Conservation (phyloP, 2,113 vertebrate genomes). For the Girardinichthys multiradiatus region DNA sequence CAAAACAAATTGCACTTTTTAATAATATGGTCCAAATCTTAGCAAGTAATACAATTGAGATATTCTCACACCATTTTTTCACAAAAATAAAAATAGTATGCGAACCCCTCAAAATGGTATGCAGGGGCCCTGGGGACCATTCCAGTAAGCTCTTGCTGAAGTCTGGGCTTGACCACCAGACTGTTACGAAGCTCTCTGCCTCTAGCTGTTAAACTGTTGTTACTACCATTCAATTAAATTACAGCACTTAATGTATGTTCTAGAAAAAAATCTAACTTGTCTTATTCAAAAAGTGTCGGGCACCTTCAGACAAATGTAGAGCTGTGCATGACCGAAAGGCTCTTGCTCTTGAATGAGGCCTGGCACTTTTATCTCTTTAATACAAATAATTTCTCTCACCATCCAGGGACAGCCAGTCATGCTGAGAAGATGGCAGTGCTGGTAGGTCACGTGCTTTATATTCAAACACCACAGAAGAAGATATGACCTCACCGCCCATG, state of each 20-base stretch:
- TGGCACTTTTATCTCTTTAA: neutral
- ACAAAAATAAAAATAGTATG: too few relatives aligned
- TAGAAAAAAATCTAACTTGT: neutral
- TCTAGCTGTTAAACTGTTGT: neutral
- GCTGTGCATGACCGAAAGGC: neutral
- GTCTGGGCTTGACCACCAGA: too few relatives aligned
- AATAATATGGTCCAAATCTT: too few relatives aligned
- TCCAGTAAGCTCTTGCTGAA: too few relatives aligned
- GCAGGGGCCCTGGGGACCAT: too few relatives aligned
- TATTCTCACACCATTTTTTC: too few relatives aligned
- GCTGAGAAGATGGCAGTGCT: constrained; percentile 95
- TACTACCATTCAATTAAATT: neutral
- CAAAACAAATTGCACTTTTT: too few relatives aligned
- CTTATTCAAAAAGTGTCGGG: neutral
- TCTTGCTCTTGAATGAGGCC: neutral
- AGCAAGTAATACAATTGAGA: too few relatives aligned
- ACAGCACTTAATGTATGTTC: neutral
- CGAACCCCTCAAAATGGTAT: too few relatives aligned
- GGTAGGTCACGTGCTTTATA: constrained; percentile 96
- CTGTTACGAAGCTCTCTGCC: neutral
- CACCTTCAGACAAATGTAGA: neutral
- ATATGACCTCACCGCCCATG: constrained; percentile 96
- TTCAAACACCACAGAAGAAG: constrained; percentile 98
- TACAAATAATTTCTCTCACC: constrained; percentile 81
- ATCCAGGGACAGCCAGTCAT: constrained; percentile 97